Conservation (phyloP, 1,140 invertebrate species). For the Liolophura sinensis region DNA sequence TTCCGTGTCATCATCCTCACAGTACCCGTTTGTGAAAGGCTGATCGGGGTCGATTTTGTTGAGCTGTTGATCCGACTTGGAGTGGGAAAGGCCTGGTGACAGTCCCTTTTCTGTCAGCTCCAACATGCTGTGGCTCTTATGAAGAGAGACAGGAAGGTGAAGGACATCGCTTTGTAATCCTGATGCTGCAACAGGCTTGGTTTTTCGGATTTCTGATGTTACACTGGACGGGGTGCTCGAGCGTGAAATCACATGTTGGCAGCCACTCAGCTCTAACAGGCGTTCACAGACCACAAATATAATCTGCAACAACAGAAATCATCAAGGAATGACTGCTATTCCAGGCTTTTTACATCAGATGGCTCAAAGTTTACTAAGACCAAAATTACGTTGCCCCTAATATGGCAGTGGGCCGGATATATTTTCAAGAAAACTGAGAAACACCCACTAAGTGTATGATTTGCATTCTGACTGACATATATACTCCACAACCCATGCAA, state of each 20-base stretch:
- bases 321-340: no score
- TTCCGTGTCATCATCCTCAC: slow-evolving; percentile 5
- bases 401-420: no score
- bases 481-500: no score
- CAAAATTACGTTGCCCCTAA: no score
- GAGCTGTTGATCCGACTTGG: neutral
- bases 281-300: slow-evolving; percentile 77
- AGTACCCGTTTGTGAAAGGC: neutral
- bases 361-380: no score
- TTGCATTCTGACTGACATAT: no score
- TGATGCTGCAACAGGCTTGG: no score
- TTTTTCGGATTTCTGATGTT: slow-evolving; percentile 2
- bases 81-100: neutral
- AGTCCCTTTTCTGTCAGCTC: slow-evolving; percentile 33
- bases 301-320: slow-evolving; percentile 63
- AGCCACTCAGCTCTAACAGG: slow-evolving; percentile 69
- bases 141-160: slow-evolving; percentile 2
- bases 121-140: neutral
- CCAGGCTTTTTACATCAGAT: no score
- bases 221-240: neutral
- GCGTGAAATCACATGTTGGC: slow-evolving; percentile 6
- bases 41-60: neutral
- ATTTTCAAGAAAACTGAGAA: no score
- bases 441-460: no score
- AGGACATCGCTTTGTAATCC: neutral